Conservation (phyloP, 2,888 invertebrate genomes). For the Cantharis rustica region DNA sequence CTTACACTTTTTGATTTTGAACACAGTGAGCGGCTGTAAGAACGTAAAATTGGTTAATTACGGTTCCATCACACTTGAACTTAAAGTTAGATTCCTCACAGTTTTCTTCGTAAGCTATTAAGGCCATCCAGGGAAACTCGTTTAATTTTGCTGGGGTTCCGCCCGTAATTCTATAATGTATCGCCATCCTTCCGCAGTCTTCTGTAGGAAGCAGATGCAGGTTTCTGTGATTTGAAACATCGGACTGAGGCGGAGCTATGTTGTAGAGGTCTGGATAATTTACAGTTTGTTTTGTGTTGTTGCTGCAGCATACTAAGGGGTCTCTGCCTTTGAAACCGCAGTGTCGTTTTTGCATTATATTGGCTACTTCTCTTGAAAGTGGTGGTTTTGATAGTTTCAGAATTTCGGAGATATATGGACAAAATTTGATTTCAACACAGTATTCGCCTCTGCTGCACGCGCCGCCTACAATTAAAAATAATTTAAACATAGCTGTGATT, state of each 20-base stretch:
- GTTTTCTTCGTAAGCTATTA: background rate
- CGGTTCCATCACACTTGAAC: background rate
- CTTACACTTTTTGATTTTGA: background rate
- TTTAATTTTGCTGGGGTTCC: background rate
- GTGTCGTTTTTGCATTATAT: background rate
- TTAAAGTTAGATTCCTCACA: background rate
- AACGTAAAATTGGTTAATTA: background rate
- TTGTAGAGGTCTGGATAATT: background rate
- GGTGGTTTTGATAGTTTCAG: background rate
- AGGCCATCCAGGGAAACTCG: background rate
- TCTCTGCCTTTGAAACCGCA: background rate
- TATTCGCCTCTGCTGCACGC: background rate
- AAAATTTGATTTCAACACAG: background rate
- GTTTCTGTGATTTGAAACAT: background rate
- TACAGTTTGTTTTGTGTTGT: background rate
- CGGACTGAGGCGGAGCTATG: background rate
- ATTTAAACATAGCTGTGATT: too few relatives aligned
- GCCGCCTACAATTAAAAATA: too few relatives aligned
- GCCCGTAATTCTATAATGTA: background rate
- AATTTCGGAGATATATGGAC: background rate
- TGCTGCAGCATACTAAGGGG: background rate
- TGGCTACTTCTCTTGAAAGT: background rate
- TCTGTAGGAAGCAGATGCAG: background rate
- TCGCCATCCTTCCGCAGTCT: background rate
- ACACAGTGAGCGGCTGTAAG: background rate